Base-by-base conservation (phyloP, 2,113 vertebrate species). In the Callipepla squamata region DNA sequence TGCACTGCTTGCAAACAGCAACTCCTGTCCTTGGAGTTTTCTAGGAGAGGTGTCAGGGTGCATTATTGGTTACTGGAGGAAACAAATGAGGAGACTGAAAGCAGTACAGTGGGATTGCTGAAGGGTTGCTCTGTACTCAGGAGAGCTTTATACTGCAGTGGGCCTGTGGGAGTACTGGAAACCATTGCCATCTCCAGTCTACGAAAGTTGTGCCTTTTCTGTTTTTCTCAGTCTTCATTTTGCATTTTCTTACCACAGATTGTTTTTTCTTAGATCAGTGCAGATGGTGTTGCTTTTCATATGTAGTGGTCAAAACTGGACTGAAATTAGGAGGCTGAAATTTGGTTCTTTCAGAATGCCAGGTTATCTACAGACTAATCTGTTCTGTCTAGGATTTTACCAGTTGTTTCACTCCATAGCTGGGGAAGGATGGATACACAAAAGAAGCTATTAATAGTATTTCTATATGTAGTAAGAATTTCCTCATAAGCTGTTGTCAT, bases 151-250 rank as follows among this genome's bases (percentile, higher is more conserved):
- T 28, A 17, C 7, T 4, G 11, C 21, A 12, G n/a, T 9, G 15
- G 11, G 55, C 18, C 25, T 53, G 42, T 38, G 53, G 58, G 50
- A 51, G 18, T 57, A 30, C 66, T 59, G 72, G 51, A 34, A 79
- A 1, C 9, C 51, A 7, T 22, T 66, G 62, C 40, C 4, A 0
- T 26, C 69, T 26, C 11, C 69, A 47, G 7, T 6, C 55, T 69
- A 4, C 40, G 53, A 30, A 34, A 5, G 23, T n/a, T 0, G 0
- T 51, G 17, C 48, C 55, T 88, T 87, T 36, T 21, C 16, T 5
- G 47, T 28, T 51, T 50, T 40, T 90, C 13, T 11, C 36, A 26
- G 30, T 30, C n/a, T 87, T 70, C 25, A 5, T 30, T 30, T n/a
- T 61, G 15, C 15, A 12, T 50, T 91, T 92, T n/a, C n/a, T 44